phyloP scores from a whole-genome alignment of 2,113 vertebrate species.

The Promerops cafer region DNA sequence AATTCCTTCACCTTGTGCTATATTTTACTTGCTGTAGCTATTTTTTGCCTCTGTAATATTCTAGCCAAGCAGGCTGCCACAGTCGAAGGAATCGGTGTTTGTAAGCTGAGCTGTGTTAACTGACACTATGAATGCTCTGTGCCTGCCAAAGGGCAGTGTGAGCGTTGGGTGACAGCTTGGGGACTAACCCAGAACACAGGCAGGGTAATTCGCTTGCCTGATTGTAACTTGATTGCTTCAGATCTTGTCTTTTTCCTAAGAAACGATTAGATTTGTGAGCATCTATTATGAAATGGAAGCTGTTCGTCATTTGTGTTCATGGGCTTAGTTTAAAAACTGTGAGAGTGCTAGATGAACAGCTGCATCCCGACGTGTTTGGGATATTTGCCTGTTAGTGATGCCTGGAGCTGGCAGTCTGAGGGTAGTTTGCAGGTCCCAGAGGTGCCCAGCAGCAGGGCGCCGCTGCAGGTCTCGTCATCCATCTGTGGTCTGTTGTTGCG shows the following conservation, averaged over 20 bases:
- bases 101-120: not conserved
- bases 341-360: not conserved
- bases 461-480: fast-evolving
- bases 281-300: not conserved
- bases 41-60: not conserved
- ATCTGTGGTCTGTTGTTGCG: fast-evolving
- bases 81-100: not conserved
- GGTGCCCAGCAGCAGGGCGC: not conserved
- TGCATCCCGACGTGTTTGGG: not conserved
- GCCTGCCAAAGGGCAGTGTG: not conserved
- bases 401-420: not conserved
- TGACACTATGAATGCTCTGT: not conserved
- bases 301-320: not conserved
- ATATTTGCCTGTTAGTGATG: not conserved
- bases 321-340: not conserved
- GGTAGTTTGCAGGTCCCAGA: not conserved
- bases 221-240: no score
- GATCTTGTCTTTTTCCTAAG: not conserved
- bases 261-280: not conserved
- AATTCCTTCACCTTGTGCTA: not conserved
- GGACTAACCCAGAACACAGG: not conserved
- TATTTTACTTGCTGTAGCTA: not conserved
- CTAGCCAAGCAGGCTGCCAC: not conserved
- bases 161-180: not conserved
- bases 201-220: fast-evolving